Percentiles rank a stretch among this genome's conserved stretches.
These are phyloP conservation scores for Frankliniella fusca DNA, from an alignment of 2,888 invertebrate genomes.

Conservation along the genomic window DNA sequence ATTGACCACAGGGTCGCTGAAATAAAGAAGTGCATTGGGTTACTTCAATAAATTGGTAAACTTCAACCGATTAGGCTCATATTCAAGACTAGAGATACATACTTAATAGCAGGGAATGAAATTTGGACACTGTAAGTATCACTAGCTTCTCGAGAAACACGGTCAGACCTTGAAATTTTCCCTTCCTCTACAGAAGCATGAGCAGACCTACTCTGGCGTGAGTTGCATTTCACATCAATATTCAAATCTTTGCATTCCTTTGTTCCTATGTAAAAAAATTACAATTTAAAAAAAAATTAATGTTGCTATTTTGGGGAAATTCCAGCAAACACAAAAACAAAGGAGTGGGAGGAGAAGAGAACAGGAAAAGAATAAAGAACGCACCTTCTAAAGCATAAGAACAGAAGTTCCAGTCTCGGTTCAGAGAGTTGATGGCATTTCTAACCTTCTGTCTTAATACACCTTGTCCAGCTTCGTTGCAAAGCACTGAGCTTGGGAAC, in stretches of 20 bases:
- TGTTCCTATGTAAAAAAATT: conserved; percentile 51
- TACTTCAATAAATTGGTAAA: conserved; percentile 32
- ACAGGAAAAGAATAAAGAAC: conserved; percentile 36
- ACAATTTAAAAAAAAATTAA: conserved; percentile 29
- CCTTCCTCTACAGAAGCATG: conserved; percentile 62
- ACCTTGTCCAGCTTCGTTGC: conserved; percentile 91
- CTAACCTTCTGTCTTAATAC: conserved; percentile 85
- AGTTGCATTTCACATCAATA: conserved; percentile 80
- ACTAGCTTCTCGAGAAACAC: conserved; percentile 64
- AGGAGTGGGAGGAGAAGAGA: too few relatives aligned
- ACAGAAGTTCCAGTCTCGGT: conserved; percentile 96
- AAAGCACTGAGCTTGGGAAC: conserved; percentile 94
- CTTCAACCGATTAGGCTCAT: conserved; percentile 37
- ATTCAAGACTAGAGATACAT: conserved; percentile 49
- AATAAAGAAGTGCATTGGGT: conserved; percentile 41
- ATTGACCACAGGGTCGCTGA: conserved; percentile 83
- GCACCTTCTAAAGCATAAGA: conserved; percentile 80
- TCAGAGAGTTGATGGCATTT: conserved; percentile 82
- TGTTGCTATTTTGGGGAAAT: too few relatives aligned
- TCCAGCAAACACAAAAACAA: too few relatives aligned
- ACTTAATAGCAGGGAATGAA: conserved; percentile 89
- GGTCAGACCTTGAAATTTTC: conserved; percentile 28
- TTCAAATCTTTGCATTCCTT: conserved; percentile 85
- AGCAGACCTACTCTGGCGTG: conserved; percentile 49
- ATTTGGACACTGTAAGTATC: conserved; percentile 89